A percentile compares a stretch with the other conserved stretches of the same genome.
Conservation (phyloP, 2,797 vertebrate species). For the Okamejei kenojei region DNA sequence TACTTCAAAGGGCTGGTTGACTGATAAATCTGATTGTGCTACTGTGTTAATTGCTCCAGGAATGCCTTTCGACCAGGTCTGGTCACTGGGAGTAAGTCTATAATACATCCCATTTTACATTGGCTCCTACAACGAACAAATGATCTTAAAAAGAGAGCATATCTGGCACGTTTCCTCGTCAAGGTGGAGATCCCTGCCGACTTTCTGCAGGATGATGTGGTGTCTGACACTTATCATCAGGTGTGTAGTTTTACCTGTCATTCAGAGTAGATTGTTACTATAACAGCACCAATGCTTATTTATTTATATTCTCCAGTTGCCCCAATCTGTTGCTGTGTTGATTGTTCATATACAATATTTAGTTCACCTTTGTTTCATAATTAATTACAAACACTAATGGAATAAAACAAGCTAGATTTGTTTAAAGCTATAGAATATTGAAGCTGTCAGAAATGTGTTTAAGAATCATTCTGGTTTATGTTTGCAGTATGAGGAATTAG, state of each 20-base stretch:
- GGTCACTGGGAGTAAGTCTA: constrained; percentile 81
- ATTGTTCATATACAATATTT: no score
- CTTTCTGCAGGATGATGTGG: constrained; percentile 83
- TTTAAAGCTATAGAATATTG: neutral
- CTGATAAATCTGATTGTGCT: neutral
- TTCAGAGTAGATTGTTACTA: neutral
- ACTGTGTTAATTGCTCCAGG: constrained; percentile 52
- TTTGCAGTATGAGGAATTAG: constrained; percentile 87
- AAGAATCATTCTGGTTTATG: constrained; percentile 39
- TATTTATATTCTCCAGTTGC: neutral
- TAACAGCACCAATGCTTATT: neutral
- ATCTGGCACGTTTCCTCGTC: constrained; percentile 83
- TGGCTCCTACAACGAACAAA: constrained; percentile 84
- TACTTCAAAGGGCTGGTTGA: constrained; percentile 39
- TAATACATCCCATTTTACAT: constrained; percentile 82
- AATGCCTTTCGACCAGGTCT: constrained; percentile 85
- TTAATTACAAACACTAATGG: neutral
- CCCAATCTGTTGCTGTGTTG: neutral
- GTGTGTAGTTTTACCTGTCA: constrained; percentile 50
- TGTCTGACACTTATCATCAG: constrained; percentile 82
- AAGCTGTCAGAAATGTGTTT: neutral
- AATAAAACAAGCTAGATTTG: neutral
- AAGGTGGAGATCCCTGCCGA: constrained; percentile 86
- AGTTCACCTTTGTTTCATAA: neutral
- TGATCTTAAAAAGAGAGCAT: constrained; percentile 91